These are phyloP conservation scores for Rhineura floridana DNA, from an alignment of 2,113 vertebrate species.

Conservation along the genomic window DNA sequence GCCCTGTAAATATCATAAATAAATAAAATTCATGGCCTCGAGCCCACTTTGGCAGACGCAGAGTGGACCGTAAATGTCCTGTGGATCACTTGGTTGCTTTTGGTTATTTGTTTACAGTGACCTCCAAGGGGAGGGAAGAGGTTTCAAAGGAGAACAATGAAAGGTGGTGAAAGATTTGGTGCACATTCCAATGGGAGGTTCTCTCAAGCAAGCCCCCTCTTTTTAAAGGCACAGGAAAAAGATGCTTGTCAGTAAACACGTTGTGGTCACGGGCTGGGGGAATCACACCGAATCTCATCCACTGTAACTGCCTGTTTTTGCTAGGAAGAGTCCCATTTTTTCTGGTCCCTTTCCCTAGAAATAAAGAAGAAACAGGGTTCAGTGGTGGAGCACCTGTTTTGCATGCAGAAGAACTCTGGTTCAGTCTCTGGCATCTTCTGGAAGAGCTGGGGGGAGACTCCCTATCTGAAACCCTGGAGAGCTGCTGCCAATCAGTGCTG, in stretches of 20 bases:
- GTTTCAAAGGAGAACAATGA: not conserved
- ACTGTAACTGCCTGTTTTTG: not conserved
- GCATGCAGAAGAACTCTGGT: too few species aligned
- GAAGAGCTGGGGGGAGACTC: too few species aligned
- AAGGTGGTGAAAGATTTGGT: not conserved
- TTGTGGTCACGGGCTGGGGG: not conserved
- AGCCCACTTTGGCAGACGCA: too few species aligned
- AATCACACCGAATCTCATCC: not conserved
- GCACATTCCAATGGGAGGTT: too few species aligned
- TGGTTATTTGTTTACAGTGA: not conserved
- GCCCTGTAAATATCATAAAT: not conserved
- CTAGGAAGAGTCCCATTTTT: not conserved
- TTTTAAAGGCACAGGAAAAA: not conserved
- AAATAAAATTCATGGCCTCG: not conserved
- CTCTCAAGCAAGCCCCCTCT: not conserved
- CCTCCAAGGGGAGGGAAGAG: not conserved
- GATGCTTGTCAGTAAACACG: not conserved
- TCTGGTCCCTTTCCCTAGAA: too few species aligned
- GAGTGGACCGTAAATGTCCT: not conserved
- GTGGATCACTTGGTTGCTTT: not conserved
- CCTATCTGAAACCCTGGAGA: too few species aligned
- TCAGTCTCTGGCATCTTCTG: too few species aligned
- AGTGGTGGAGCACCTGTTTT: too few species aligned
- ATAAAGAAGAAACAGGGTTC: too few species aligned
- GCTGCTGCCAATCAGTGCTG: too few species aligned